Base-by-base conservation (phyloP, 2,113 vertebrate species). In the Nothoprocta perdicaria region DNA sequence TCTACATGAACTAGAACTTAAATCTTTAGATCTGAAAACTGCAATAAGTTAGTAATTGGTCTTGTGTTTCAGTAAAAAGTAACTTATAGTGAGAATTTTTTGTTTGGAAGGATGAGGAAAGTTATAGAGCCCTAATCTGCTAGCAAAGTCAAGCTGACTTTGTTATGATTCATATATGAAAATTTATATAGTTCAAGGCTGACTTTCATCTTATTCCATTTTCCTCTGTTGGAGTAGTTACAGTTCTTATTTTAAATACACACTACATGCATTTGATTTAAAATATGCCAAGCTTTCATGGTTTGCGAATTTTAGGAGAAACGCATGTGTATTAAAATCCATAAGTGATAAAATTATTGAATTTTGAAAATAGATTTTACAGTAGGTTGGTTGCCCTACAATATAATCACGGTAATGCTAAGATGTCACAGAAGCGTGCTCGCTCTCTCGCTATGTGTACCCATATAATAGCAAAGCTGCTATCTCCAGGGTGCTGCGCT, bases 401-500 rank as follows among this genome's bases (percentile, higher is more conserved):
- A 96, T 96, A 96, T 92, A 83, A 84, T 85, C 82, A 95, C 58
- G 78, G 62, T 86, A 90, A 93, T 79, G 75, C 79, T 84, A 83
- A 88, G 63, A 92, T 90, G 68, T 91, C 89, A 94, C 92, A 87
- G 84, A 86, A 93, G 61, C 58, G 8, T 24, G n/a, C 22, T 38
- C 8, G 18, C 35, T 66, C 9, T 13, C 2, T 4, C 29, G 19
- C 24, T 31, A 1, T 84, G 43, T 60, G 12, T 35, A 12, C 50
- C 26, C 0, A 2, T 33, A 17, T 80, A 82, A n/a, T 61, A 77
- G 86, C 67, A 96, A 95, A 85, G 69, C 45, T 90, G 78, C 94
- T 88, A 88, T 93, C 78, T 94, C 82, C 77, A 67, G 66, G 76
- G 74, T 91, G 67, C 38, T 94, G 61, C 82, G 74, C 41, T 94